Percentiles rank a stretch among this genome's conserved stretches.
Evolutionary conservation across 2,888 invertebrate species (phyloP).

Genomic region (Herminia tarsipennalis): DNA sequence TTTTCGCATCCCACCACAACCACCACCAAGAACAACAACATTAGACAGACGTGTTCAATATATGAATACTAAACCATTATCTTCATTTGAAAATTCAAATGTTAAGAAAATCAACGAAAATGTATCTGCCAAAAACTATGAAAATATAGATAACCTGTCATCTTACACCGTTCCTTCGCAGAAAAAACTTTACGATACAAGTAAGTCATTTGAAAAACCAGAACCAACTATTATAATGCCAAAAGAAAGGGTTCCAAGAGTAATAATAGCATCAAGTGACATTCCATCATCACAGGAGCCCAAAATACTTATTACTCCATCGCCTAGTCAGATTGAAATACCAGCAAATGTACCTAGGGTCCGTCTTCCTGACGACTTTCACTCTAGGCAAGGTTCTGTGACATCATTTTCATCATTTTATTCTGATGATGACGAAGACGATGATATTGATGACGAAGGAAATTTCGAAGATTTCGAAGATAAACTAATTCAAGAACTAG

Average conservation of each 20-base stretch:
- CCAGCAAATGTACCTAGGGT: slow-evolving; percentile 79
- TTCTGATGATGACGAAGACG: slow-evolving; percentile 67
- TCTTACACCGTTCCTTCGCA: slow-evolving; percentile 40
- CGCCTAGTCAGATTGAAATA: slow-evolving; percentile 69
- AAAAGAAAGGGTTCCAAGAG: slow-evolving; percentile 72
- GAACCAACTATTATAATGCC: slow-evolving; percentile 38
- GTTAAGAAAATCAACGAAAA: slow-evolving; percentile 57
- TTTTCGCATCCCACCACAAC: slow-evolving; percentile 87
- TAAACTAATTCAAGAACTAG: slow-evolving; percentile 74
- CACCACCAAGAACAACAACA: slow-evolving; percentile 91
- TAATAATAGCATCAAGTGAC: slow-evolving; percentile 83
- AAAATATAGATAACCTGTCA: slow-evolving; percentile 70
- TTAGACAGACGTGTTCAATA: slow-evolving; percentile 85
- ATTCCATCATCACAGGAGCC: slow-evolving; percentile 82
- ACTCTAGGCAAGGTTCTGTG: slow-evolving; percentile 64
- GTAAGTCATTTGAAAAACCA: slow-evolving; percentile 35
- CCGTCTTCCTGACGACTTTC: slow-evolving; percentile 77
- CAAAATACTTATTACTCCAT: slow-evolving; percentile 87
- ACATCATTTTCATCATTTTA: slow-evolving; percentile 73
- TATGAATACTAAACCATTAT: slow-evolving; percentile 71
- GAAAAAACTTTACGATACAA: slow-evolving; percentile 58
- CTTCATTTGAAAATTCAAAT: slow-evolving; percentile 66
- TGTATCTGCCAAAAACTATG: slow-evolving; percentile 59
- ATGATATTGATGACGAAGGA: slow-evolving; percentile 56
- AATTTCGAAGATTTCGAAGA: slow-evolving; percentile 69